Conservation (phyloP, 2,113 vertebrate species). For the Climacteris rufus region DNA sequence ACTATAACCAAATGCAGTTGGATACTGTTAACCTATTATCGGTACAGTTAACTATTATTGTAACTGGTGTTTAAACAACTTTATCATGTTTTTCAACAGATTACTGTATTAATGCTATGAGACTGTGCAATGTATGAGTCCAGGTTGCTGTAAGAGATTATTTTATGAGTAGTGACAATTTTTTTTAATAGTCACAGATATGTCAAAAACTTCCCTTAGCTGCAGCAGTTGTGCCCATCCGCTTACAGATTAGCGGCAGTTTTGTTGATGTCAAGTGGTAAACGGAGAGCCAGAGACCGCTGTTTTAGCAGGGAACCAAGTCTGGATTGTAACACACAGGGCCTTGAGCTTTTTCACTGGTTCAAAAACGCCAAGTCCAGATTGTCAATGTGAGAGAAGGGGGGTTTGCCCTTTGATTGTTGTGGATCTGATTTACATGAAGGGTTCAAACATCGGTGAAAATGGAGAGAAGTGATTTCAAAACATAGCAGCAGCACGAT, state of each 20-base stretch:
- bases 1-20: not conserved
- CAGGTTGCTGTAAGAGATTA: not conserved
- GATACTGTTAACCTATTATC: not conserved
- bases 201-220: not conserved
- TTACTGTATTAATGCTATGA: not conserved
- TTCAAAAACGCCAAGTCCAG: not conserved
- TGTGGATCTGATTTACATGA: not conserved
- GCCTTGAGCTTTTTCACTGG: not conserved
- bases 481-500: accelerated
- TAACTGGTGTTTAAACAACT: not conserved
- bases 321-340: not conserved
- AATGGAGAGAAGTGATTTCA: not conserved
- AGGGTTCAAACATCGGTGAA: not conserved
- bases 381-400: not conserved
- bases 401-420: not conserved
- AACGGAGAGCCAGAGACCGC: not conserved
- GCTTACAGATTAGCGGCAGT: not conserved
- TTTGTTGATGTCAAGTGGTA: not conserved
- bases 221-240: not conserved
- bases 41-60: not conserved
- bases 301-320: not conserved
- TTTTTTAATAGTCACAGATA: not conserved
- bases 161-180: not conserved
- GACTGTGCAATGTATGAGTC: no score
- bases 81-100: not conserved